A percentile compares a stretch with the other conserved stretches of the same genome.
Evolutionary conservation across 2,797 vertebrate species (phyloP).

Genomic region (Sebastes glaucus): DNA sequence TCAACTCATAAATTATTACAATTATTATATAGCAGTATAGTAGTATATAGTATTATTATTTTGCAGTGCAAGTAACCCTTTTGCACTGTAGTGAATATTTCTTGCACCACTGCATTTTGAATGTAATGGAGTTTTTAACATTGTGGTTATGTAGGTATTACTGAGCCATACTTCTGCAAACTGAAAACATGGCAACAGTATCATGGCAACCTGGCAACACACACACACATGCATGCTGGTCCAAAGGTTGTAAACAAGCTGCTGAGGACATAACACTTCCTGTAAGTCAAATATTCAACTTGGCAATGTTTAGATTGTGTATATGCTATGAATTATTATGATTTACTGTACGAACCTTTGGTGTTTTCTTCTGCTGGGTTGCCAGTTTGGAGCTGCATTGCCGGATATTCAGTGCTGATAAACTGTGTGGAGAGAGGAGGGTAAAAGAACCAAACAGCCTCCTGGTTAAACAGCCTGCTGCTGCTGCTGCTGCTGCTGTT

Average conservation of each 20-base stretch:
- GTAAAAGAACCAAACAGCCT: constrained; percentile 6
- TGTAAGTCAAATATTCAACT: background rate
- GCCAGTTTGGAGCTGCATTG: constrained; percentile 36
- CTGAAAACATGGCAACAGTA: background rate
- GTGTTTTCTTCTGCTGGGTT: background rate
- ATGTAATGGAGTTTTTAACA: background rate
- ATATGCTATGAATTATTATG: background rate
- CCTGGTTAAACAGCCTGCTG: constrained; percentile 13
- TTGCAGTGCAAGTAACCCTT: too few relatives aligned
- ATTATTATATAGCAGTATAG: too few relatives aligned
- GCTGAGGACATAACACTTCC: background rate
- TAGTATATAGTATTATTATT: background rate
- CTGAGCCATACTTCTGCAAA: background rate
- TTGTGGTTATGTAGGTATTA: background rate
- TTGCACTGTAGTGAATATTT: background rate
- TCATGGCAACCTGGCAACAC: background rate
- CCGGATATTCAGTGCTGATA: background rate
- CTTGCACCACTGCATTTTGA: background rate
- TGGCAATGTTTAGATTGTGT: background rate
- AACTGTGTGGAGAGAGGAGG: background rate
- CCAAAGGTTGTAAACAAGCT: background rate
- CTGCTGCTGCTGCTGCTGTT: background rate
- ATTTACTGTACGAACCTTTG: constrained; percentile 44
- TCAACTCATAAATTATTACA: background rate
- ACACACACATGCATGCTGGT: background rate